Evolutionary conservation across 2,797 vertebrate genomes (phyloP).

Genomic region (Pampus argenteus): DNA sequence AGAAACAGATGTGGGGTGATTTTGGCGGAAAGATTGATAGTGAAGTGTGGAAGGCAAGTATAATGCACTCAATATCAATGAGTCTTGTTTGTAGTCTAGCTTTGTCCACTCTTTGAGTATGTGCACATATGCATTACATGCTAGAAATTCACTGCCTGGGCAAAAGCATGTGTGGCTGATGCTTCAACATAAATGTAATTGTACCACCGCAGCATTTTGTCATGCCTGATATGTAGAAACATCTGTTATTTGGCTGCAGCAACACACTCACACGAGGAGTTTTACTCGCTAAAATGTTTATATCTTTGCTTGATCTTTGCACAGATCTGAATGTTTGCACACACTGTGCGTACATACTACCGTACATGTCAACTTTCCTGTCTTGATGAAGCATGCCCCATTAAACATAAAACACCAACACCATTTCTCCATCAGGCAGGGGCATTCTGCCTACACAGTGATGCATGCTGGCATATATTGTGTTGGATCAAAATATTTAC

Average conservation of each 20-base stretch:
- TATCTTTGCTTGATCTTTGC: slow-evolving; percentile 43
- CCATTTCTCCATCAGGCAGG: slow-evolving; percentile 53
- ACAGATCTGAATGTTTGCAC: slow-evolving; percentile 43
- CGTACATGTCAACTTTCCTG: slow-evolving; percentile 40
- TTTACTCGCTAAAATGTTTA: slow-evolving; percentile 34
- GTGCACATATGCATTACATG: slow-evolving; percentile 43
- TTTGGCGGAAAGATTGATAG: slow-evolving; percentile 99
- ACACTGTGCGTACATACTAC: slow-evolving; percentile 21
- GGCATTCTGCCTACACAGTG: slow-evolving; percentile 42
- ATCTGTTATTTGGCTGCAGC: slow-evolving; percentile 57
- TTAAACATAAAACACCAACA: slow-evolving; percentile 56
- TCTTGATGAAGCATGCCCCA: slow-evolving; percentile 71
- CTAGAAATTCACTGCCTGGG: slow-evolving; percentile 58
- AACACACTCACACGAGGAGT: slow-evolving; percentile 42
- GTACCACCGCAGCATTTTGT: slow-evolving; percentile 42
- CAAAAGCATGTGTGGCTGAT: slow-evolving; percentile 76
- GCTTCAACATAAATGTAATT: slow-evolving; percentile 65
- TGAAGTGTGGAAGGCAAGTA: slow-evolving; percentile 93
- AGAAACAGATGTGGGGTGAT: slow-evolving; percentile 99
- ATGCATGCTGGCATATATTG: slow-evolving; percentile 64
- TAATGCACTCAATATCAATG: slow-evolving; percentile 56
- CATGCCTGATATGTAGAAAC: slow-evolving; percentile 37
- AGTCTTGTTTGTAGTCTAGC: slow-evolving; percentile 49
- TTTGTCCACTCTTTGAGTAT: slow-evolving; percentile 46
- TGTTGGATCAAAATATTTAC: slow-evolving; percentile 45